Evolutionary conservation across 2,113 vertebrate species (phyloP).

Genomic region (Cisticola juncidis): DNA sequence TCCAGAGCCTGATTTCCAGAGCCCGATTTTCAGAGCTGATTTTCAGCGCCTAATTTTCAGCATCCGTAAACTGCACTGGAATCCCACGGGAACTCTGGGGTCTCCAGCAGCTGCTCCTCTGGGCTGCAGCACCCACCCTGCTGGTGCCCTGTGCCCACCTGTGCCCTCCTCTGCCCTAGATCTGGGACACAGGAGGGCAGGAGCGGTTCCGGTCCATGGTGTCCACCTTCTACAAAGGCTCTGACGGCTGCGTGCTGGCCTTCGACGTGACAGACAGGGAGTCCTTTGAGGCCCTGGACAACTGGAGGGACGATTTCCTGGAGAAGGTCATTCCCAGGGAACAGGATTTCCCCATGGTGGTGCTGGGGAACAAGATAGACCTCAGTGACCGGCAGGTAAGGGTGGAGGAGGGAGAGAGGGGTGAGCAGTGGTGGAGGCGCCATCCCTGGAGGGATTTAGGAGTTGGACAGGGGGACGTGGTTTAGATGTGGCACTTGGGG

Average conservation of each 20-base stretch:
- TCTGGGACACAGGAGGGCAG: constrained; percentile 84
- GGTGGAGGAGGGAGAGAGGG: neutral
- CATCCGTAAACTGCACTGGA: accelerated
- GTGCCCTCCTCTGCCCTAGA: constrained; percentile 62
- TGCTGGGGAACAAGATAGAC: constrained; percentile 84
- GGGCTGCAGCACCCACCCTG: neutral
- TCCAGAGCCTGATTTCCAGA: accelerated
- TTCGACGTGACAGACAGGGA: constrained; percentile 80
- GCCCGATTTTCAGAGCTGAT: neutral
- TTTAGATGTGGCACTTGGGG: neutral
- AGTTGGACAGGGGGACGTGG: no score
- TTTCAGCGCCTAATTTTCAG: neutral
- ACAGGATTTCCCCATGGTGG: constrained; percentile 76
- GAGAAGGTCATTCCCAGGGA: constrained; percentile 71
- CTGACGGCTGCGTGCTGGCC: constrained; percentile 77
- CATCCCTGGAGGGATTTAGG: neutral
- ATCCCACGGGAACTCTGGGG: neutral
- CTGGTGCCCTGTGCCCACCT: accelerated
- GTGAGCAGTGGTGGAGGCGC: accelerated
- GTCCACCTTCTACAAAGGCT: constrained; percentile 82
- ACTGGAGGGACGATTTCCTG: constrained; percentile 79
- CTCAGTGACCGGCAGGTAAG: constrained; percentile 76
- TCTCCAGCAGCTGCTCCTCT: neutral
- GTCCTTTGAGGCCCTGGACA: constrained; percentile 76
- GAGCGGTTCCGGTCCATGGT: constrained; percentile 83